Conservation (phyloP, 1,140 invertebrate species). For the Drosophila sturtevanti region DNA sequence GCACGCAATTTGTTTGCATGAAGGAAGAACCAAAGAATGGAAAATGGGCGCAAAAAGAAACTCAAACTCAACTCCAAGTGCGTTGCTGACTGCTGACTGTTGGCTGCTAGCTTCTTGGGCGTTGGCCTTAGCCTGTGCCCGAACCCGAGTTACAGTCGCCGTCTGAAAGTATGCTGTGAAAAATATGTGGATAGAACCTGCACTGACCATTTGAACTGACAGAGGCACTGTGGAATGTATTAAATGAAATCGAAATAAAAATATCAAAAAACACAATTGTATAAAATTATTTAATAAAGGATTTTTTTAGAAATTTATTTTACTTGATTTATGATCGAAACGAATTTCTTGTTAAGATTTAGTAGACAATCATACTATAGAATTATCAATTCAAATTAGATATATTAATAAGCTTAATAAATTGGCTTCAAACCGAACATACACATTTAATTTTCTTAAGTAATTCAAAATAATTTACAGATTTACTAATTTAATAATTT, state of each 20-base stretch:
- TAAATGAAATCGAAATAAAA: not conserved
- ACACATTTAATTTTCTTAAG: no score
- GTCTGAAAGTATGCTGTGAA: slow-evolving; percentile 60
- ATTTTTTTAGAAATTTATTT: no score
- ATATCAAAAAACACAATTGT: not conserved
- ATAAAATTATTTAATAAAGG: not conserved
- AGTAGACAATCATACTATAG: no score
- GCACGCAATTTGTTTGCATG: slow-evolving; percentile 59
- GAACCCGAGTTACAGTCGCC: slow-evolving; percentile 23
- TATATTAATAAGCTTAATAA: no score
- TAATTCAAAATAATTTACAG: no score
- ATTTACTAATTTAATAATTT: no score
- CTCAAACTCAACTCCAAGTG: slow-evolving; percentile 29
- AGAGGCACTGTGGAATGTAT: slow-evolving; percentile 21
- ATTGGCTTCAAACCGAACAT: no score
- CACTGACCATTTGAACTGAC: slow-evolving; percentile 56
- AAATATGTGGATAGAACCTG: slow-evolving; percentile 24
- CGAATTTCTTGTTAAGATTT: no score
- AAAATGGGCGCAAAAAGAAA: slow-evolving; percentile 10
- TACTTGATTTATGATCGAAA: no score
- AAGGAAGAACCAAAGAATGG: slow-evolving; percentile 12
- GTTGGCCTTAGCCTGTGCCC: slow-evolving; percentile 46
- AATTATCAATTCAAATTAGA: no score
- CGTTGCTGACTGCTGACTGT: slow-evolving; percentile 7
- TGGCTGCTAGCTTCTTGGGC: slow-evolving; percentile 38